Base-by-base conservation (phyloP, 2,113 vertebrate species). In the Hydrochoerus hydrochaeris region DNA sequence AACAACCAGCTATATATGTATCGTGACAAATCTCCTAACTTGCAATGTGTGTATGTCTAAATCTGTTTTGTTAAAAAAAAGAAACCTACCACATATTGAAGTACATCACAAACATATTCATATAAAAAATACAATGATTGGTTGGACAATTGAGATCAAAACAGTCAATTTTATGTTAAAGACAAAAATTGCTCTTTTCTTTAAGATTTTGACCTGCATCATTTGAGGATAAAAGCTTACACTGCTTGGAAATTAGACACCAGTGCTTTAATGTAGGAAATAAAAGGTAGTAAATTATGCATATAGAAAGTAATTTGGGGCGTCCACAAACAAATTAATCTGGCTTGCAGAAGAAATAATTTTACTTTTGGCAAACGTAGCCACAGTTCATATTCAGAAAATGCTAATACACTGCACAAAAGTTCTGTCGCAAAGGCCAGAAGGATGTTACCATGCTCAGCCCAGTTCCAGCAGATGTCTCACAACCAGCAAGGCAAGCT, bases 401-500 rank as follows among this genome's bases (percentile, higher is more conserved):
- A 35, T 32, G 13, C 13, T 46, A 88, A 7, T 24, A 0, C 2
- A 67, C n/a, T 20, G 4, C 22, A 65, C 49, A 78, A 85, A 28
- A 96, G 93, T 80, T n/a, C 0, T 20, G 13, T 58, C 13, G 4
- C 3, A 24, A 86, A 78, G 5, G 22, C 4, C 2, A 11, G 1
- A 20, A 77, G 26, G 54, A 62, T 73, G 60, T 98, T 98, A 99
- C 99, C 95, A 98, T 98, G 97, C 98, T 98, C 95, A 98, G 99
- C 78, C 99, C 99, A 57, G 97, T 97, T 97, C 99, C 99, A 44
- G 77, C 75, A 14, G 99, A 99, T 28, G 96, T 73, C 65, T 97
- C 98, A 97, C 99, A 99, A 19, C 99, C 99, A 52, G 99, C 99
- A 22, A 99, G 99, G 96, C 99, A 99, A 1, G 99, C 98, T n/a